Evolutionary conservation across 2,888 invertebrate genomes (phyloP).

Genomic region (Volucella zonaria): DNA sequence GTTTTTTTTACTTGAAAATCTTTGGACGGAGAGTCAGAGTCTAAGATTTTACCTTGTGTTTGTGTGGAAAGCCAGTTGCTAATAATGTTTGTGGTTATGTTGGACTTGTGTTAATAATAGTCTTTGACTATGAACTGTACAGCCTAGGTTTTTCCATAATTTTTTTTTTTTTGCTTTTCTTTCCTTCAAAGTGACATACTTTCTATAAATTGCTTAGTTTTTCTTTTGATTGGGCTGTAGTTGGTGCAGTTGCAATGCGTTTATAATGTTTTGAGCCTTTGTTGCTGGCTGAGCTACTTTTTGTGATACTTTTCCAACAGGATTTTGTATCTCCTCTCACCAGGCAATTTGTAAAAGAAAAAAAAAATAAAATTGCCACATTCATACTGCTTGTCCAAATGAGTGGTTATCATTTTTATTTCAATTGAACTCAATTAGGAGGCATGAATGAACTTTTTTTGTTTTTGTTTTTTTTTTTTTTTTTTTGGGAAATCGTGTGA

Average conservation of each 20-base stretch:
- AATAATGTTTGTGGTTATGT: slow-evolving; percentile 29
- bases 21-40: not conserved
- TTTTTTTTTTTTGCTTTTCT: slow-evolving; percentile 24
- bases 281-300: slow-evolving; percentile 46
- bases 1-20: slow-evolving; percentile 18
- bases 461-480: not conserved
- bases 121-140: slow-evolving; percentile 40
- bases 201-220: slow-evolving; percentile 71
- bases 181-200: slow-evolving; percentile 61
- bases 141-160: slow-evolving; percentile 21
- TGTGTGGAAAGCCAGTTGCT: slow-evolving; percentile 10
- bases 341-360: too few relatives aligned
- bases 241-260: slow-evolving; percentile 10
- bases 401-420: slow-evolving; percentile 11
- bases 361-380: too few relatives aligned
- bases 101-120: slow-evolving; percentile 48
- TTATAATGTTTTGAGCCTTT: slow-evolving; percentile 17
- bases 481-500: not conserved
- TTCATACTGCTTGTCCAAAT: not conserved
- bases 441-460: slow-evolving; percentile 16
- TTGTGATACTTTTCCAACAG: slow-evolving; percentile 3
- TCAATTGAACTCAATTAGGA: slow-evolving; percentile 49
- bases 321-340: slow-evolving; percentile 20
- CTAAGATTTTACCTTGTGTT: not conserved
- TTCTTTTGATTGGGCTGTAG: slow-evolving; percentile 46